Evolutionary conservation across 1,140 invertebrate genomes (phyloP), one percentile per base, ranked within the genome.

Genomic region (Pachyrhynchus sulphureomaculatus): DNA sequence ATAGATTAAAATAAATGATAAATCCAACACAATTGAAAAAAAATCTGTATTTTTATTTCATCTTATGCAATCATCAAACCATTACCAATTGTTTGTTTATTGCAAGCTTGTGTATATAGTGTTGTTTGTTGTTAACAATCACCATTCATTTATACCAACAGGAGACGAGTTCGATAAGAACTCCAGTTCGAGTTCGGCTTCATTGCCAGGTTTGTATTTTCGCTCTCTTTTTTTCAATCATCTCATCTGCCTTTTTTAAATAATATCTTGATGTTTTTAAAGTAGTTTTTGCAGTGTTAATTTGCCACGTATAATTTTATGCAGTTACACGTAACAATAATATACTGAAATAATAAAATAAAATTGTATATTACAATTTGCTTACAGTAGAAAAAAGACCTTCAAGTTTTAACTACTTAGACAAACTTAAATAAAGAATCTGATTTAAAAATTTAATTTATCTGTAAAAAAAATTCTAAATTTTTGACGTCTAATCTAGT

Each of bases 161-260:
- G 77, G 80, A 76, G 84, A 86, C 73, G 84, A 86, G 76, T 84
- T 82, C 77, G 84, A 86, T 81, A 86, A 84, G 78, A 83, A 83
- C 69, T 86, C 84, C 79, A 84, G 81, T 75, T 85, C 83, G 75
- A 86, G 83, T 76, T 85, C 84, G 70, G 79, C 82, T 67, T 85
- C 84, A 65, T 74, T 84, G 71, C 80, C 83, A 85, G 84, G 84
- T 86, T 79, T 80, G 81, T 82, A 78, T 62, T 65, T 41, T 49
- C 45, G 52, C 49, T 55, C 20, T 37, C n/a, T 33, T 36, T 39
- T 58, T 48, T 18, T 51, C 18, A 32, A 37, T 53, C 48, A 53
- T 61, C 48, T 53, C 49, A 59, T 59, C 47, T 33, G 51, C 34
- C 24, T 33, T 29, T 29, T 49, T 4, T 47, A 2, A 9, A 4